Evolutionary conservation across 1,140 invertebrate species (phyloP), one percentile per base, ranked within the genome.

Genomic region (Brachionus asplanchnoidis): DNA sequence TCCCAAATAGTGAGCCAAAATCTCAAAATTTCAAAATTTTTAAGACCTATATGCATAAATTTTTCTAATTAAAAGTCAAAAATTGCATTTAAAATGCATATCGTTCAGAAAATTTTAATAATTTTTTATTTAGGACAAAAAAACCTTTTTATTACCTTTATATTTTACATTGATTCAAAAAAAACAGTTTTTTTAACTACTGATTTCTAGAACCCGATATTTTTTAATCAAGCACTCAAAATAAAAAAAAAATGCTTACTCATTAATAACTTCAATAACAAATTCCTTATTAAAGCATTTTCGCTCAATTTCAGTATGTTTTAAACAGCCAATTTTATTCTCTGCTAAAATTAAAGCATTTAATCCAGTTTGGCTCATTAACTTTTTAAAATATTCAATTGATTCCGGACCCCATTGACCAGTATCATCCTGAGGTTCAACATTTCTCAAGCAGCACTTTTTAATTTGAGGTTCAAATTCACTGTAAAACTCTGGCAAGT

Each of bases 401-500:
- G 42, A 32, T 50, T 77, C 73, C 8, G 20, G 5, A 26, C 20
- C 53, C 73, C 73, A 77, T 12, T 53, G 42, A 23, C 12, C 12
- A 26, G 40, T 50, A 3, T 77, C 73, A n/a, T 28, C 73, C 20
- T 77, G 73, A n/a, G 73, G 44, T 7, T 50, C n/a, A 23, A 50
- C 44, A 50, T 77, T 77, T 26, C 50, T 77, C 17, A 77, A 32
- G 28, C 20, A 36, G 26, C 73, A 77, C 20, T 50, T 50, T 77
- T 77, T 77, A 26, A 28, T 46, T 50, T 77, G 73, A 9, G 73
- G 44, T n/a, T 77, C 73, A 50, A 77, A 50, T 20, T 46, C 42
- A 26, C n/a, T 4, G 42, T 77, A 77, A 14, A 77, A 77, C 4
- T 77, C 73, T 20, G 73, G 73, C 42, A 77, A 50, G 20, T 50